Evolutionary conservation across 1,140 invertebrate genomes (phyloP).

Genomic region (Leptonema lineaticorne): DNA sequence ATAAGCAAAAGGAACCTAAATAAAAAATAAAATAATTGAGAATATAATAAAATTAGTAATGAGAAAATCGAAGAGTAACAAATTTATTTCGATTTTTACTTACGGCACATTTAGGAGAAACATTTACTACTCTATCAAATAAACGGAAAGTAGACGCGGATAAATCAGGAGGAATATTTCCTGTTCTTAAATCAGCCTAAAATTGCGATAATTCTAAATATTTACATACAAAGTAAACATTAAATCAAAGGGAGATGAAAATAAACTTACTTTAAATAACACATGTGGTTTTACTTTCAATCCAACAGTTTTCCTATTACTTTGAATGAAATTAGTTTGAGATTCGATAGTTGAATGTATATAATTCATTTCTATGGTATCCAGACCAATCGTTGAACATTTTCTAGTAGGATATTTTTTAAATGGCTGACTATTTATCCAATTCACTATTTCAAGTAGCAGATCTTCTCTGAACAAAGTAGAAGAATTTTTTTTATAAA

Average conservation of each 20-base stretch:
- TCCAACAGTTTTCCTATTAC: constrained; percentile 58
- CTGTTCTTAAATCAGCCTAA: constrained; percentile 46
- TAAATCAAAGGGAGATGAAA: background rate
- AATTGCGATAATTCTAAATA: constrained; percentile 35
- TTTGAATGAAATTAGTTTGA: constrained; percentile 46
- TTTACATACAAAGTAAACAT: background rate
- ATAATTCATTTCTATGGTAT: constrained; percentile 65
- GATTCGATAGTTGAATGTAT: constrained; percentile 63
- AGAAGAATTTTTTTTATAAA: background rate
- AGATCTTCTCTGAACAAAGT: constrained; percentile 52
- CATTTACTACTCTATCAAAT: constrained; percentile 82
- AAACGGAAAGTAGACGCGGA: constrained; percentile 63
- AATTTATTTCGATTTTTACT: constrained; percentile 18
- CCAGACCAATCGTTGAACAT: constrained; percentile 69
- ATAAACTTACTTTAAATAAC: constrained; percentile 64
- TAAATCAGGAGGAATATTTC: constrained; percentile 40
- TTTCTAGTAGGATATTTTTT: constrained; percentile 58
- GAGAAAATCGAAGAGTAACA: background rate
- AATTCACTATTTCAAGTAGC: constrained; percentile 64
- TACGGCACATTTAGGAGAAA: constrained; percentile 68
- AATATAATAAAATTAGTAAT: background rate
- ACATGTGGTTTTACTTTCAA: constrained; percentile 80
- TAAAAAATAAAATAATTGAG: background rate
- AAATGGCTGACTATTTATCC: constrained; percentile 71
- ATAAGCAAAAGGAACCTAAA: constrained; percentile 70